These are phyloP conservation scores for Halictus ligatus DNA, from an alignment of 2,888 invertebrate species.

Conservation along the genomic window DNA sequence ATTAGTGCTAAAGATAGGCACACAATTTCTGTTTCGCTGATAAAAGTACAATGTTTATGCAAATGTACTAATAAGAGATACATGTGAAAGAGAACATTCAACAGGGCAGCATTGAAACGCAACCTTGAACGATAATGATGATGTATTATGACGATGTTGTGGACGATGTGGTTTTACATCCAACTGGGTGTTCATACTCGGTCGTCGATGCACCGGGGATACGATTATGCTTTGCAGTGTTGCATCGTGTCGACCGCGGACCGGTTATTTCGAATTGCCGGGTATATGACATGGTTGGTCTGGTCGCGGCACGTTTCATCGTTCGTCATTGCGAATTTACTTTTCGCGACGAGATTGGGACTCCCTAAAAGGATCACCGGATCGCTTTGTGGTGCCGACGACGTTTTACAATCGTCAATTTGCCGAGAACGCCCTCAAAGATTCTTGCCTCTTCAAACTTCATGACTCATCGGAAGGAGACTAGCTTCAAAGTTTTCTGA, in stretches of 20 bases:
- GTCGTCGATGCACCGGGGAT: not conserved
- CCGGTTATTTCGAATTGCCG: constrained; percentile 12
- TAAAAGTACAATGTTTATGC: not conserved
- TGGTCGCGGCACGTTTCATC: constrained; percentile 15
- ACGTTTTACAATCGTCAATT: not conserved
- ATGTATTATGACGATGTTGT: constrained; percentile 1
- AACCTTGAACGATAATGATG: not conserved
- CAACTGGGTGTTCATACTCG: not conserved
- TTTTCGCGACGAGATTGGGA: constrained; percentile 37
- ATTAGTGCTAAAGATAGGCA: not conserved
- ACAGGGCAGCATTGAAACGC: not conserved
- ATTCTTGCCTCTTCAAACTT: too few species aligned
- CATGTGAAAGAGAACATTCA: not conserved
- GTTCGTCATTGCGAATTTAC: constrained; percentile 48
- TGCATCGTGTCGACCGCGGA: not conserved
- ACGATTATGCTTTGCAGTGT: not conserved
- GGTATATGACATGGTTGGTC: constrained; percentile 9
- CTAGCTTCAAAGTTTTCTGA: too few species aligned
- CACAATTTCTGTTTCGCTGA: not conserved
- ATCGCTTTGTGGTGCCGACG: constrained; percentile 50
- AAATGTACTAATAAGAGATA: not conserved
- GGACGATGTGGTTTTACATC: constrained; percentile 8
- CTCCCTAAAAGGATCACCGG: constrained; percentile 53
- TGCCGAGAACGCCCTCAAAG: not conserved
- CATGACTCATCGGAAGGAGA: too few species aligned